Evolutionary conservation across 2,797 vertebrate species (phyloP), one percentile per base, ranked within the genome.

Genomic region (Sparidentex hasta): DNA sequence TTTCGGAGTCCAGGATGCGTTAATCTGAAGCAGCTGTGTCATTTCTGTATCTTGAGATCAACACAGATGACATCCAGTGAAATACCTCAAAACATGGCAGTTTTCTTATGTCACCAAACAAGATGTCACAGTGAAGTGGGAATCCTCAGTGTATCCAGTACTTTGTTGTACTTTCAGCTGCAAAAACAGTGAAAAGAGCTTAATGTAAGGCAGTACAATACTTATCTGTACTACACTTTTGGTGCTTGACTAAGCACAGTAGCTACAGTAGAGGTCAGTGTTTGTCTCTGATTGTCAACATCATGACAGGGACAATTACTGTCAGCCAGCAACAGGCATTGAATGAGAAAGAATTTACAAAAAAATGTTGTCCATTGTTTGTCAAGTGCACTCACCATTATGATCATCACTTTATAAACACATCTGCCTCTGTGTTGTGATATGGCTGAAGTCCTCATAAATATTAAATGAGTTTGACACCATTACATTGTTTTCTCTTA

Each of bases 261-360:
- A 62, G n/a, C 18, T 25, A 65, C 80, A 85, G 52, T 25, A 84
- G 79, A 82, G 81, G 81, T 81, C 86, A 78, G 74, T 74, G 61
- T 85, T 74, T 78, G 11, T 74, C 48, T 85, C 6, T 20, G 3
- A 48, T 47, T 58, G 7, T 62, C 17, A 74, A 67, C 17, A 47
- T 17, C 17, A 52, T 21, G 18, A 61, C 18, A n/a, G 13, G n/a
- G 38, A 44, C 13, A 5, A 66, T 48, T 57, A 11, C 47, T 41
- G 1, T 25, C 11, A 29, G 23, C 3, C 11, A 58, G 18, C 7
- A 20, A 11, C 41, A 27, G 9, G 46, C 50, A 46, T 6, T 27
- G 5, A 51, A 43, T 27, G 13, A 41, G 21, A 17, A 38, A 46
- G 1, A 51, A 23, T 38, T 38, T 27, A 25, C 4, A 6, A 20